phyloP scores from a whole-genome alignment of 2,113 vertebrate species.

The Asarcornis scutulata region DNA sequence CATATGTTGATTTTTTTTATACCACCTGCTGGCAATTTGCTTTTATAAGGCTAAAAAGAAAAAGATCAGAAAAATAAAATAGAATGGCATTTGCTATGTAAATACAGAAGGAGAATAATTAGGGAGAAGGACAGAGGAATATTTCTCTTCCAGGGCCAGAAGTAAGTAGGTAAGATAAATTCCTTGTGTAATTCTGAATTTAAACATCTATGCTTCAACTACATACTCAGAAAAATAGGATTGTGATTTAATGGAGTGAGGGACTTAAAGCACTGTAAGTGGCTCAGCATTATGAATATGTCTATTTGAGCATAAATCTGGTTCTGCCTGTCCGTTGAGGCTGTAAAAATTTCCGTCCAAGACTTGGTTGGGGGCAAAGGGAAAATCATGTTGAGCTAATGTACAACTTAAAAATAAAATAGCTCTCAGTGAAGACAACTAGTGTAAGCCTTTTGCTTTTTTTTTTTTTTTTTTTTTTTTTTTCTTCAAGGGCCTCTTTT shows the following conservation, averaged over 20 bases:
- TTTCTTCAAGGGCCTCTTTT: constrained; percentile 75
- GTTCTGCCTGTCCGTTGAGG: not conserved
- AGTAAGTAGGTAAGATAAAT: not conserved
- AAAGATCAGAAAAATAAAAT: not conserved
- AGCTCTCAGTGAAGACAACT: not conserved
- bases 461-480: constrained; percentile 80
- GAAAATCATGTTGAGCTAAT: not conserved
- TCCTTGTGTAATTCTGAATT: not conserved
- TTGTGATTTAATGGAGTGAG: not conserved
- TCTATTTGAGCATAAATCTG: not conserved
- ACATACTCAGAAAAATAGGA: not conserved
- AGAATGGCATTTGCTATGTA: not conserved
- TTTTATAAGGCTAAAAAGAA: not conserved
- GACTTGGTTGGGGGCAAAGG: not conserved
- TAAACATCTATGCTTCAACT: not conserved
- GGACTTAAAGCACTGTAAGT: not conserved
- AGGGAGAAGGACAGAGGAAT: not conserved
- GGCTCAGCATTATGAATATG: no score
- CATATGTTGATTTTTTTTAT: not conserved
- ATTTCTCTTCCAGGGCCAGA: not conserved
- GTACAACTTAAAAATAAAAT: not conserved
- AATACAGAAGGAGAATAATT: not conserved
- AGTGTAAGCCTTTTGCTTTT: not conserved
- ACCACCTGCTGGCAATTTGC: constrained; percentile 36
- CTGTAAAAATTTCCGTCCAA: not conserved